These are phyloP conservation scores for Varanus salvator DNA, from an alignment of 2,113 vertebrate species.

Conservation along the genomic window DNA sequence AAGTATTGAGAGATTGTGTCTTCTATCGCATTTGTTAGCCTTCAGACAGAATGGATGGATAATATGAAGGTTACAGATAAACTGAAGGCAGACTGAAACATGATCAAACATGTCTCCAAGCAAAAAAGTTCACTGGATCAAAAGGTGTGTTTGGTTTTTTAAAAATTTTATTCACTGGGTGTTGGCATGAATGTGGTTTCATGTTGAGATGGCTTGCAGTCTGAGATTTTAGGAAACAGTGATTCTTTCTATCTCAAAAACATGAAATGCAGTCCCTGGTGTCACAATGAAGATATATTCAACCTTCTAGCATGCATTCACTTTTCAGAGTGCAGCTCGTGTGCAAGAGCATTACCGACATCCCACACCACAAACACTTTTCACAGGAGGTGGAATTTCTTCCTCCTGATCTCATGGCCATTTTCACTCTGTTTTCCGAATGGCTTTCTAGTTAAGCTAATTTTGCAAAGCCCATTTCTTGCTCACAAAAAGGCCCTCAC, in stretches of 20 bases:
- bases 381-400: neutral
- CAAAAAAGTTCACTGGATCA: neutral
- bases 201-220: neutral
- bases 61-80: neutral
- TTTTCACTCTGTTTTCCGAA: neutral
- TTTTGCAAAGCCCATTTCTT: neutral
- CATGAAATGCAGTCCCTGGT: neutral
- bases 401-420: neutral
- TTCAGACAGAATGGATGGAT: neutral
- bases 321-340: neutral
- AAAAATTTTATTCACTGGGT: neutral
- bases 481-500: neutral
- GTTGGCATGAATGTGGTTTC: neutral
- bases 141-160: no score
- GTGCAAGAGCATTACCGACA: neutral
- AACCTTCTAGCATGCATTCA: neutral
- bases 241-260: neutral
- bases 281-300: neutral
- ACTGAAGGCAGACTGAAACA: neutral
- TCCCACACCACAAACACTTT: no score
- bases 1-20: neutral
- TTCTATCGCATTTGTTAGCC: neutral
- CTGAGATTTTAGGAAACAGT: neutral
- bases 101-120: neutral
- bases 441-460: neutral